Evolutionary conservation across 1,140 invertebrate species (phyloP).

Genomic region (Adoxophyes honmai): DNA sequence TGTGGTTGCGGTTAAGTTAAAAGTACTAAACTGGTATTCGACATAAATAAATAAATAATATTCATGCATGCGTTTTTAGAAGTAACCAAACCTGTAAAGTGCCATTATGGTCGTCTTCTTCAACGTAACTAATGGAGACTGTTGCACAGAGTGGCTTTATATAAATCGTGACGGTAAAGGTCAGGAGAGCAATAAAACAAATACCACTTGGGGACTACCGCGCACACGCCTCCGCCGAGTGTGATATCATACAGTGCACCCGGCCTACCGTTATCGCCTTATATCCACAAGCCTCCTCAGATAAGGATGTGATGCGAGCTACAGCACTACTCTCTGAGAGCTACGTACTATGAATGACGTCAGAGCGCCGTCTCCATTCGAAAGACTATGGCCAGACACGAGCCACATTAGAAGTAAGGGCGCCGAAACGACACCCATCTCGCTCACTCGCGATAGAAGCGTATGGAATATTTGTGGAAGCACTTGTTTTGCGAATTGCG

Average conservation of each 20-base stretch:
- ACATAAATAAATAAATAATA: not conserved
- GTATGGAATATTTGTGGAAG: constrained; percentile 73
- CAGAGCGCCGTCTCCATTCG: constrained; percentile 50
- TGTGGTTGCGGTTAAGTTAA: not conserved
- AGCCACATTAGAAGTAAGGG: constrained; percentile 47
- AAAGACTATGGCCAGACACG: constrained; percentile 63
- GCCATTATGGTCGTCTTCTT: constrained; percentile 9
- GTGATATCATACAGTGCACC: constrained; percentile 66
- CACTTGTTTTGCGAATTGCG: constrained; percentile 73
- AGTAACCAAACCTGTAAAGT: constrained; percentile 4
- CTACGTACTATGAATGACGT: constrained; percentile 77
- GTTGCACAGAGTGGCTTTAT: not conserved
- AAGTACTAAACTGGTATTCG: not conserved
- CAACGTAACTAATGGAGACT: not conserved
- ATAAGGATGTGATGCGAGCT: constrained; percentile 64
- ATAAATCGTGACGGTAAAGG: constrained; percentile 29
- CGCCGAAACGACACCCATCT: constrained; percentile 48
- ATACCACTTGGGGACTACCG: constrained; percentile 53
- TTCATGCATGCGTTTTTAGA: not conserved
- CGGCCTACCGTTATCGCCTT: constrained; percentile 60
- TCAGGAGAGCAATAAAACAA: constrained; percentile 43
- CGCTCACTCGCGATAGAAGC: constrained; percentile 66
- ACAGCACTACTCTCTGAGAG: constrained; percentile 71
- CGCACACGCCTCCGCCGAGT: constrained; percentile 64
- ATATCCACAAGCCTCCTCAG: constrained; percentile 61